Conservation (phyloP, 1,140 invertebrate species). For the Solen grandis region DNA sequence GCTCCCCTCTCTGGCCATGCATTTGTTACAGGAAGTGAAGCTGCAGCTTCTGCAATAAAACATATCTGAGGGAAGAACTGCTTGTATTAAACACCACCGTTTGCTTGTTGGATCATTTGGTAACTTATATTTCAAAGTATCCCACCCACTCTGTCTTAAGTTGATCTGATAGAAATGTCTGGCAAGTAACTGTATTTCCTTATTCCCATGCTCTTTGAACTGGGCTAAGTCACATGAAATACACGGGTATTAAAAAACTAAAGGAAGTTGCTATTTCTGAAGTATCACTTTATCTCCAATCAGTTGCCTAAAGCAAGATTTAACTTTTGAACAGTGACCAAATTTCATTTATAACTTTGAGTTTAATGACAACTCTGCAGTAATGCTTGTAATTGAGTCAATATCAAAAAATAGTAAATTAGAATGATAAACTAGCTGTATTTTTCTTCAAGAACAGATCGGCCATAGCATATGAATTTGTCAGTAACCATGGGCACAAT, state of each 20-base stretch:
- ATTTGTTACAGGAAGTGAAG: constrained; percentile 22
- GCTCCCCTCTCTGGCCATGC: constrained; percentile 17
- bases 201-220: not conserved
- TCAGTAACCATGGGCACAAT: too few relatives aligned
- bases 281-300: constrained; percentile 1
- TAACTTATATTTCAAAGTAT: constrained; percentile 13
- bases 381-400: too few relatives aligned
- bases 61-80: not conserved
- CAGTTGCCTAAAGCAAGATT: not conserved
- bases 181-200: too few relatives aligned
- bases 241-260: not conserved
- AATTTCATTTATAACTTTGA: constrained; percentile 4
- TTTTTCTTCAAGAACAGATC: too few relatives aligned
- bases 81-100: constrained; percentile 4
- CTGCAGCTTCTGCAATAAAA: constrained; percentile 23
- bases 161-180: constrained; percentile 8
- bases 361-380: too few relatives aligned
- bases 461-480: too few relatives aligned
- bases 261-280: constrained; percentile 5
- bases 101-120: constrained; percentile 23
- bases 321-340: constrained; percentile 8
- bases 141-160: constrained; percentile 31
- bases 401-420: too few relatives aligned
- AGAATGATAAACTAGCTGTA: too few relatives aligned
- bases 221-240: not conserved